phyloP scores from a whole-genome alignment of 2,888 invertebrate species.

The Phengaris arion region DNA sequence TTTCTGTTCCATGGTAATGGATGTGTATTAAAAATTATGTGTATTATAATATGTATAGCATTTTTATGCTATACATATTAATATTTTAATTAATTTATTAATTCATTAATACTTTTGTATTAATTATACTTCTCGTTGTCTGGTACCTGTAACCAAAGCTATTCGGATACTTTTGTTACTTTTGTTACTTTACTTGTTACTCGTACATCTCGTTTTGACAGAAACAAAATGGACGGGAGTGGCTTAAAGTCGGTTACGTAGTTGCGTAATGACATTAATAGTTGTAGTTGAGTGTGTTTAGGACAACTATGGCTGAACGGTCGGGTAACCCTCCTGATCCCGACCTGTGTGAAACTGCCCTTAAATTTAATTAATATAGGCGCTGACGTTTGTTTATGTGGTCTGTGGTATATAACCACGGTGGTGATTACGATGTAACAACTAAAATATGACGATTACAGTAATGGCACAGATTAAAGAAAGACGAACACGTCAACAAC shows the following conservation, averaged over 20 bases:
- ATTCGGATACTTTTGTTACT: too few species aligned
- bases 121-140: too few species aligned
- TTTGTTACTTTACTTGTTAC: too few species aligned
- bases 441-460: neutral
- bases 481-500: too few species aligned
- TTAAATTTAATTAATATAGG: neutral
- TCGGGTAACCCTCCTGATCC: neutral
- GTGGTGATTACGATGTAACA: too few species aligned
- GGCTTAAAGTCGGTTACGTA: neutral
- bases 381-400: neutral
- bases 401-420: neutral
- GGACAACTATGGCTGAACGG: neutral
- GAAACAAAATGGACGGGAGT: neutral
- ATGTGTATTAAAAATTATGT: too few species aligned
- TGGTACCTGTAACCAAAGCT: too few species aligned
- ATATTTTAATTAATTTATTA: too few species aligned
- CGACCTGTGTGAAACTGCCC: neutral
- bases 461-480: neutral
- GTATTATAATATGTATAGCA: too few species aligned
- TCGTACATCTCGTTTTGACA: neutral
- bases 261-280: constrained; percentile 14
- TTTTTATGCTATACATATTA: too few species aligned
- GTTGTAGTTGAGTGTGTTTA: neutral
- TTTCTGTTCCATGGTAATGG: too few species aligned
- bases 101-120: too few species aligned